Percentiles rank a stretch among this genome's conserved stretches.
These are phyloP conservation scores for Planococcus citri DNA, from an alignment of 1,140 invertebrate species.

Conservation along the genomic window DNA sequence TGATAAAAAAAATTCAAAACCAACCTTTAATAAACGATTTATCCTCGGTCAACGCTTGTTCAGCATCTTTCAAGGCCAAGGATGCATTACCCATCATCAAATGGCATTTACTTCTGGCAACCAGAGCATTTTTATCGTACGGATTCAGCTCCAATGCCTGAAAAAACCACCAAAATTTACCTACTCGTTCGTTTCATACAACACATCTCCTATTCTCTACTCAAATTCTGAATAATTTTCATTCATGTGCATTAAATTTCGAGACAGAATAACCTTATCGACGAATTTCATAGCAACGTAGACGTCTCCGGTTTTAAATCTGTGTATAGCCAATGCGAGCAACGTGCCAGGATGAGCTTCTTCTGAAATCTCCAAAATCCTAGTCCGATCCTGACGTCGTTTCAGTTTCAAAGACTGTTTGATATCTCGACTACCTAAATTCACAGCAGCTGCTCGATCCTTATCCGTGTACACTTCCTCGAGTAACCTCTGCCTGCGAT, in stretches of 20 bases:
- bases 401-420: conserved; percentile 71
- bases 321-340: conserved; percentile 56
- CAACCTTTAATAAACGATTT: conserved; percentile 56
- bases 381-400: conserved; percentile 59
- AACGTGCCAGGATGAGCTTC: conserved; percentile 63
- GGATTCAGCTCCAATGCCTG: conserved; percentile 77
- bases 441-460: conserved; percentile 74
- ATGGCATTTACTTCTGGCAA: conserved; percentile 79
- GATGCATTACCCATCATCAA: conserved; percentile 73
- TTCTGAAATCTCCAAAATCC: conserved; percentile 55
- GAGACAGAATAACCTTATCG: conserved; percentile 55
- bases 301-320: conserved; percentile 55
- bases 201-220: no score
- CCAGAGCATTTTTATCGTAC: conserved; percentile 69
- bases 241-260: background rate
- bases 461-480: conserved; percentile 80
- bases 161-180: conserved; percentile 30
- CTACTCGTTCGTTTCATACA: no score
- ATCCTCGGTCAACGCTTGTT: conserved; percentile 61
- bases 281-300: conserved; percentile 58
- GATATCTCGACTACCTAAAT: conserved; percentile 67
- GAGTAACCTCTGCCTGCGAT: conserved; percentile 36
- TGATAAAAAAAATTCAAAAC: background rate
- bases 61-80: conserved; percentile 70
- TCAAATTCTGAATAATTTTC: no score